Evolutionary conservation across 1,140 invertebrate species (phyloP).

Genomic region (Piezodorus guildinii): DNA sequence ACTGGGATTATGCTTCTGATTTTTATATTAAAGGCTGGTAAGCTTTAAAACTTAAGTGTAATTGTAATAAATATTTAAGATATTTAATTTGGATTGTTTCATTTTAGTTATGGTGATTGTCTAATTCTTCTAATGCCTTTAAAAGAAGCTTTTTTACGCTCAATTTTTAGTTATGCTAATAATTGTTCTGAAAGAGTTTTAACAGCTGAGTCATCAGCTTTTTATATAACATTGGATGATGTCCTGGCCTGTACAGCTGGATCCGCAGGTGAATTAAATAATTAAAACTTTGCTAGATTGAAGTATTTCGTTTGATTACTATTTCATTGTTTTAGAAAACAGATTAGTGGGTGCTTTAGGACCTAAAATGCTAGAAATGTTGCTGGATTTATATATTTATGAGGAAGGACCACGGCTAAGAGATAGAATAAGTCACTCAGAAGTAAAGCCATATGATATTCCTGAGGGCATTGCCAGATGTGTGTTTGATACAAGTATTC

Average conservation of each 20-base stretch:
- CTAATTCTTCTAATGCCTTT: slow-evolving; percentile 3
- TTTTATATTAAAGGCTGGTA: background rate
- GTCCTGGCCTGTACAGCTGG: background rate
- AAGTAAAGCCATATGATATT: background rate
- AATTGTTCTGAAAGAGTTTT: slow-evolving; percentile 1
- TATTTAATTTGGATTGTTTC: too few relatives aligned
- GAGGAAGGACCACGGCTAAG: slow-evolving; percentile 7
- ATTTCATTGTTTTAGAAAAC: slow-evolving; percentile 10
- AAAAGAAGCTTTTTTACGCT: background rate
- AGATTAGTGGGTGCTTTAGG: background rate
- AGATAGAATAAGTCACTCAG: slow-evolving; percentile 11
- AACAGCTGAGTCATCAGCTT: slow-evolving; percentile 1
- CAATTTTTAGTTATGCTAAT: slow-evolving; percentile 6
- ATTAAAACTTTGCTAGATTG: background rate
- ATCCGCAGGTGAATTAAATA: background rate
- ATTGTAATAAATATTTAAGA: background rate
- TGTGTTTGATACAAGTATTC: background rate
- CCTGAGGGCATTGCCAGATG: background rate
- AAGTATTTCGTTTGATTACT: background rate
- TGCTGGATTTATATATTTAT: slow-evolving; percentile 5
- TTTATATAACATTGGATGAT: slow-evolving; percentile 9
- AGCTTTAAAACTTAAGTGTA: background rate
- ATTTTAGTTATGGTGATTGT: background rate
- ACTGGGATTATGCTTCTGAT: background rate
- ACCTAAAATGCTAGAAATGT: background rate